These are phyloP conservation scores for Passer domesticus DNA, from an alignment of 2,113 vertebrate genomes.

Conservation along the genomic window DNA sequence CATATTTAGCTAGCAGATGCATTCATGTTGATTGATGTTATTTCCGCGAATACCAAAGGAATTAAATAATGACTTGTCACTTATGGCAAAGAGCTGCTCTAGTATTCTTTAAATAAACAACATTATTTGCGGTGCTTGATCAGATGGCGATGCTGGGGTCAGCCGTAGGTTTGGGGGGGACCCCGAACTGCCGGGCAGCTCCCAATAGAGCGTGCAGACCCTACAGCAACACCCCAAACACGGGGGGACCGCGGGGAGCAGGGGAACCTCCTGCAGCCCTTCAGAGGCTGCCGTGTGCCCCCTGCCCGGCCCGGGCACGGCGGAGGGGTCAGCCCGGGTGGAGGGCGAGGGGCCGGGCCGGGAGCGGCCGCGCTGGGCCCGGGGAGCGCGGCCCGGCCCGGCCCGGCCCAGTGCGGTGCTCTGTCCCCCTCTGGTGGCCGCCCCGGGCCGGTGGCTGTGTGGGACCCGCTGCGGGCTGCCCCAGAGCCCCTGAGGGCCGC, in stretches of 20 bases:
- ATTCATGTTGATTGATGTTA: conserved; percentile 64
- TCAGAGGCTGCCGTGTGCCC: neutral
- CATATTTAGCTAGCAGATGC: conserved; percentile 57
- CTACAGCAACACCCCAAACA: neutral
- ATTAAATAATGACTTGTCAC: conserved; percentile 67
- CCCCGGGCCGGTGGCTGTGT: neutral
- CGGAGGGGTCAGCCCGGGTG: rapidly evolving
- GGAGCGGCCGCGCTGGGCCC: neutral
- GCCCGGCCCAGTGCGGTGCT: neutral
- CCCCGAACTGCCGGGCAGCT: neutral
- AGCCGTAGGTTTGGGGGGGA: rapidly evolving
- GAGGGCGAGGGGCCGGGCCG: neutral
- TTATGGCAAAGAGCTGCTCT: conserved; percentile 39
- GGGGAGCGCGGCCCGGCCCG: neutral
- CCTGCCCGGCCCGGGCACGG: neutral
- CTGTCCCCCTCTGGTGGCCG: neutral
- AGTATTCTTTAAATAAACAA: conserved; percentile 41
- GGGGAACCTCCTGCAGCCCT: neutral
- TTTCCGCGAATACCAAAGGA: conserved; percentile 41
- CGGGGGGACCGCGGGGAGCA: neutral
- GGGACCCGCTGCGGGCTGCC: no score
- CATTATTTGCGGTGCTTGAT: neutral
- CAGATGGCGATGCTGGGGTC: neutral
- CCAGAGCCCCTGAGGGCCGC: neutral
- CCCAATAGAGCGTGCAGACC: neutral